Base-by-base conservation (phyloP, 2,888 invertebrate genomes). In the Charanyca ferruginea region DNA sequence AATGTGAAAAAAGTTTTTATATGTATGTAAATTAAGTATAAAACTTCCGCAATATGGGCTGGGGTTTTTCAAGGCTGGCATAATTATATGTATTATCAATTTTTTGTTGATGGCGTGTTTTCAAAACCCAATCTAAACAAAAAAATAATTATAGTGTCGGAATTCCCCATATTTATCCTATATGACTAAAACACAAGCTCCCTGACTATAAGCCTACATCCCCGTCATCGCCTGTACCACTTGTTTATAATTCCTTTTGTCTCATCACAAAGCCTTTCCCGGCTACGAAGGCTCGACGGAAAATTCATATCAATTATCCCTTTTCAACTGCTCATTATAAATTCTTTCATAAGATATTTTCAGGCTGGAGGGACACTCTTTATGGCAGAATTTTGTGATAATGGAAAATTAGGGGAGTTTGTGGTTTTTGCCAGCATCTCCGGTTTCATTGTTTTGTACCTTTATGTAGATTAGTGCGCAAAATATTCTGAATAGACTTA, bases 281-380 rank as follows among this genome's bases (percentile, higher is more conserved):
- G 80, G 83, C 80, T 76, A 81, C 77, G 85, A 84, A 86, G 88
- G 85, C 87, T 85, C 76, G 79, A 81, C 89, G 89, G 87, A 86
- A 91, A 93, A 92, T 91, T 92, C 89, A 91, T 92, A 93, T 93
- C 92, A 93, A 93, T 93, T 93, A 93, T 92, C 89, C 88, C 86
- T 86, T 85, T 88, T 85, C 85, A 85, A 67, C 80, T 66, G 66
- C 90, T 91, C 91, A 92, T 93, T 91, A 92, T 85, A 83, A 86
- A 92, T 92, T 92, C 92, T 90, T 92, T 91, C 91, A 92, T 87
- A 92, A 92, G 91, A 92, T 91, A 92, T 90, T 90, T 90, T 84
- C 84, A 80, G 82, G 77, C 74, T 60, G 51, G 49, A 52, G 63
- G 70, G 79, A 70, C 59, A 65, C 67, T 67, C 55, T 81, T 72